These are phyloP conservation scores for Pelvicachromis taeniatus DNA, from an alignment of 2,113 vertebrate species.

Conservation along the genomic window DNA sequence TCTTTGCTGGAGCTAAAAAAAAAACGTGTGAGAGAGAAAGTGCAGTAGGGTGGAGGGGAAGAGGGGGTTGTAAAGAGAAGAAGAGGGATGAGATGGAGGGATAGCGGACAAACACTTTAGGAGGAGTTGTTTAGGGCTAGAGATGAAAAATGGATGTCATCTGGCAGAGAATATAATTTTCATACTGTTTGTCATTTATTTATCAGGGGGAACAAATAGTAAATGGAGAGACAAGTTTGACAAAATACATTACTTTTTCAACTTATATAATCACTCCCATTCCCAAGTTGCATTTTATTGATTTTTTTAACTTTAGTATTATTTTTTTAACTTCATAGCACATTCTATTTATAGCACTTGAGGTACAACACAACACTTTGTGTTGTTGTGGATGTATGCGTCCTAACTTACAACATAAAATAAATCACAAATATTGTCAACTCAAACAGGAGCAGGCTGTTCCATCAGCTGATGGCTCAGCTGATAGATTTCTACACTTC, in stretches of 20 bases:
- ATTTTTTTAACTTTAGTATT: background rate
- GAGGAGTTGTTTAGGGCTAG: slow-evolving; percentile 20
- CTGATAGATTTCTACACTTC: background rate
- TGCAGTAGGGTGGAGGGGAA: slow-evolving; percentile 4
- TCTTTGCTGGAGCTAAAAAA: slow-evolving; percentile 55
- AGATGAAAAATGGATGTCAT: slow-evolving; percentile 67
- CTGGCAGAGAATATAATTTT: slow-evolving; percentile 56
- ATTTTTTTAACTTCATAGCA: background rate
- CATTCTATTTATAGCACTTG: background rate
- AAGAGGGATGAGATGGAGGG: slow-evolving; percentile 27
- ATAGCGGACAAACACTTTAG: slow-evolving; percentile 16
- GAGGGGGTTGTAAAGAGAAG: background rate
- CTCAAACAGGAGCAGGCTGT: background rate
- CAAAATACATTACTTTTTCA: background rate
- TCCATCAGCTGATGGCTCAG: background rate
- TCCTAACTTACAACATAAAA: background rate
- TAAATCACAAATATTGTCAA: background rate
- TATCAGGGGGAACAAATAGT: slow-evolving; percentile 23
- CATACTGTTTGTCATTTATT: slow-evolving; percentile 54
- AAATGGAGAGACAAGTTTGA: background rate
- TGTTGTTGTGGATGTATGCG: background rate
- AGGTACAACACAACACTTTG: background rate
- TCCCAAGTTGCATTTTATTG: background rate
- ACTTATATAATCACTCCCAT: background rate
- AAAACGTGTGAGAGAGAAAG: slow-evolving; percentile 13